Evolutionary conservation across 2,113 vertebrate genomes (phyloP).

Genomic region (Craseonycteris thonglongyai): DNA sequence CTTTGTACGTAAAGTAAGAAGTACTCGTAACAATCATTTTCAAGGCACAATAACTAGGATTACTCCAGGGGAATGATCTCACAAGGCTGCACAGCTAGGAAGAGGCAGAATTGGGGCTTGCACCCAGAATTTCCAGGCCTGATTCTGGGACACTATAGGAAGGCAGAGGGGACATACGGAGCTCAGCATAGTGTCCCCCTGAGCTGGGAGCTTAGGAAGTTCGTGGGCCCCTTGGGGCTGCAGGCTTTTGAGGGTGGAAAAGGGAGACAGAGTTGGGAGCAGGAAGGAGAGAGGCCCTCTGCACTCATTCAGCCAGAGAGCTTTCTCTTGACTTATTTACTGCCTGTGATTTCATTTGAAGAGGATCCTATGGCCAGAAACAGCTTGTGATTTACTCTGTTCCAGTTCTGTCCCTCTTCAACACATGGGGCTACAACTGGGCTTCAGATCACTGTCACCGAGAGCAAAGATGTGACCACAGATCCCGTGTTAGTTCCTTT

Average conservation of each 20-base stretch:
- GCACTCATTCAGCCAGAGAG: not conserved
- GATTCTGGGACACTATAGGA: not conserved
- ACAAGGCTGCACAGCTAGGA: not conserved
- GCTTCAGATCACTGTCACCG: not conserved
- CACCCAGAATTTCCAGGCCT: not conserved
- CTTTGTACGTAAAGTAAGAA: not conserved
- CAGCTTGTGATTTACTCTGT: not conserved
- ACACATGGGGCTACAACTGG: not conserved
- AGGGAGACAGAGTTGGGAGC: not conserved
- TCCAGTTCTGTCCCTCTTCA: not conserved
- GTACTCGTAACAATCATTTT: not conserved
- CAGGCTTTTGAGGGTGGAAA: not conserved
- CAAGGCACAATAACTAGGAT: not conserved
- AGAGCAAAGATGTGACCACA: not conserved
- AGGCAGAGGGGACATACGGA: not conserved
- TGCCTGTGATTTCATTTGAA: not conserved
- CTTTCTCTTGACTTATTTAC: not conserved
- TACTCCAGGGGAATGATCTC: not conserved
- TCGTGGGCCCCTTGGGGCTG: fast-evolving
- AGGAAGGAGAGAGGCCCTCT: not conserved
- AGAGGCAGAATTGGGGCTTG: not conserved
- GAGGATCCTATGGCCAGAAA: not conserved
- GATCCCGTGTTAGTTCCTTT: not conserved
- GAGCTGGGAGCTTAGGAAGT: not conserved
- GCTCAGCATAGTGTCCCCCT: not conserved